phyloP scores from a whole-genome alignment of 2,113 vertebrate genomes.

The Octodon degus region DNA sequence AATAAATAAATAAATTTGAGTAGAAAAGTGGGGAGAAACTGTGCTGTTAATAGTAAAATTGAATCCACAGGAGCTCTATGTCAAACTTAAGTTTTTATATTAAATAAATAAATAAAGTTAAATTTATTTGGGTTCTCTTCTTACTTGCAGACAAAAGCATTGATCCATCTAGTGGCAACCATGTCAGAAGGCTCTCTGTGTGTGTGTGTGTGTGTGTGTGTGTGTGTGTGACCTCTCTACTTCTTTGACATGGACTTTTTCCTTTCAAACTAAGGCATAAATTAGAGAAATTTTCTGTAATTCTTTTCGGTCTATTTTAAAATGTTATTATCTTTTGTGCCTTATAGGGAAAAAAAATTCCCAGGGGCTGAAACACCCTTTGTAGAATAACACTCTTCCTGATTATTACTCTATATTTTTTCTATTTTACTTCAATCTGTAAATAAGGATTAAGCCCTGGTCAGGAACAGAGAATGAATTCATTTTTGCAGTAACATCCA shows the following conservation, averaged over 20 bases:
- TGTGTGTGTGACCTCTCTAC: neutral
- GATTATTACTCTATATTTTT: conserved; percentile 14
- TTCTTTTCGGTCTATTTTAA: conserved; percentile 1
- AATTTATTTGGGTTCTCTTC: neutral
- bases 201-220: neutral
- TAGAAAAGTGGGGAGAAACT: neutral
- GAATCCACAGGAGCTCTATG: neutral
- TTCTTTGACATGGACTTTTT: neutral
- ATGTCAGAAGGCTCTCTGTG: neutral
- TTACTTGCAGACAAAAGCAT: neutral
- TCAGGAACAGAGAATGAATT: conserved; percentile 43
- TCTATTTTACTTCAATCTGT: conserved; percentile 39
- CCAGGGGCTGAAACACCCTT: neutral
- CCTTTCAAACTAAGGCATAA: conserved; percentile 32
- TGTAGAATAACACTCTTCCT: neutral
- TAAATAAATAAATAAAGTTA: neutral
- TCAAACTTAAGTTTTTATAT: neutral
- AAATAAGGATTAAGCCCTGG: conserved; percentile 65
- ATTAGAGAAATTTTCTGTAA: neutral
- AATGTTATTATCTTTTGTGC: conserved; percentile 9
- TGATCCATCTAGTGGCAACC: neutral
- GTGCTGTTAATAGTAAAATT: neutral
- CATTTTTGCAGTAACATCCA: conserved; percentile 26
- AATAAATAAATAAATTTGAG: neutral
- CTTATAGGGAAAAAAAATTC: no score